Base-by-base conservation (phyloP, 2,113 vertebrate species). In the Megaceryle maxima region DNA sequence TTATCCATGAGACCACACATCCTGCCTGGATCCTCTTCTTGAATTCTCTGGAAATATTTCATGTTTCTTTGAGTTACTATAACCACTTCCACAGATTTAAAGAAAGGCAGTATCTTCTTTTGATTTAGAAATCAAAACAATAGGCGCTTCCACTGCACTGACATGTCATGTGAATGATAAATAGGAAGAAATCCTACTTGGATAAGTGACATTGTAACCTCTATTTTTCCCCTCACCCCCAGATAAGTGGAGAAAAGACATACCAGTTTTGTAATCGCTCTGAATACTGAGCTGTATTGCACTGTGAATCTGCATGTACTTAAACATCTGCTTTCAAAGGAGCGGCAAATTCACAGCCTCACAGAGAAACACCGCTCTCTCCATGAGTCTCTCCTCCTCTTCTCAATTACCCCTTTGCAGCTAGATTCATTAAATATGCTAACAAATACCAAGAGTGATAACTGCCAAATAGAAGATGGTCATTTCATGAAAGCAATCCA, bases 321-420 rank as follows among this genome's bases (percentile, higher is more conserved):
- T 93, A 68, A 87, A 79, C 76, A 78, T 64, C 77, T 90, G 88
- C 60, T 93, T 78, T 78, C 90, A 87, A 70, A 81, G 22, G 35
- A 88, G 44, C 24, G 19, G 48, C 43, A 51, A 82, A 87, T 88
- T 81, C 80, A 72, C 37, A 64, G 62, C 62, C 56, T 79, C 31
- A 28, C 53, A 88, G 39, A 86, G 43, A 46, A 94, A 82, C 48
- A 35, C 31, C 43, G 12, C 83, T 75, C 66, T 90, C 59, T 68
- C 55, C 50, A 73, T 39, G 55, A 51, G 33, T 80, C 55, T 89
- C 84, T 87, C 64, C 51, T 53, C 43, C 73, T 80, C 78, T 62
- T 72, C 56, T 84, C 74, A 74, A 53, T 78, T 88, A 91, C 6
- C 53, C 69, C 73, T 87, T 92, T 84, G 75, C 90, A 92, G 83